phyloP scores from a whole-genome alignment of 2,888 invertebrate genomes.

The Sinhomidia bicolor region DNA sequence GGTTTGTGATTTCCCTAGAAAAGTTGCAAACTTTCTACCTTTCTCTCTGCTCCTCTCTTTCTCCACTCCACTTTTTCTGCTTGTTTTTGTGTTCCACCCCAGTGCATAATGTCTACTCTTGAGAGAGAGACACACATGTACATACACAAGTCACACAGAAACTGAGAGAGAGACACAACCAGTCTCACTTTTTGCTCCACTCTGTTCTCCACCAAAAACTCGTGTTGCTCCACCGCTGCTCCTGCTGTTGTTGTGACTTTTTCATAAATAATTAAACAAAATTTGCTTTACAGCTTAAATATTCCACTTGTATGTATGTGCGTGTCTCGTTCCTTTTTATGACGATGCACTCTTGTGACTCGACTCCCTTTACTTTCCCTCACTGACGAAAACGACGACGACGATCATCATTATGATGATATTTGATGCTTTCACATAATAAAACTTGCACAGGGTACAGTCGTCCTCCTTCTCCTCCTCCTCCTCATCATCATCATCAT shows the following conservation, averaged over 20 bases:
- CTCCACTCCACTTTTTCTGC: neutral
- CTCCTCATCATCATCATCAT: no score
- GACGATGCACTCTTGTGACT: neutral
- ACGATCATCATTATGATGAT: neutral
- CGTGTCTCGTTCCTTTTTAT: neutral
- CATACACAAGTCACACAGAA: no score
- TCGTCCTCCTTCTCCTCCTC: no score
- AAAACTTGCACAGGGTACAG: no score
- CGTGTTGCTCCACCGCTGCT: no score
- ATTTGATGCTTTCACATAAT: neutral
- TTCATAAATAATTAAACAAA: slow-evolving; percentile 20
- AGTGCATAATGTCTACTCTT: neutral
- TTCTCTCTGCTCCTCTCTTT: neutral
- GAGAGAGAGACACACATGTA: neutral
- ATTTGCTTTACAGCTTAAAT: slow-evolving; percentile 2
- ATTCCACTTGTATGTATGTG: neutral
- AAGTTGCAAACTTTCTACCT: slow-evolving; percentile 5
- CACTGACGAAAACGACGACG: neutral
- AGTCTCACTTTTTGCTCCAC: neutral
- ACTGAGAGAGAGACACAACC: no score
- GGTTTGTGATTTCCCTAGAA: neutral
- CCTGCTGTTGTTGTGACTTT: neutral
- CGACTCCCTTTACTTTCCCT: neutral
- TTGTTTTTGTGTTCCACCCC: slow-evolving; percentile 18
- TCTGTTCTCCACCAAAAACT: no score